These are phyloP conservation scores for Machimus atricapillus DNA, from an alignment of 2,888 invertebrate species.

Conservation along the genomic window DNA sequence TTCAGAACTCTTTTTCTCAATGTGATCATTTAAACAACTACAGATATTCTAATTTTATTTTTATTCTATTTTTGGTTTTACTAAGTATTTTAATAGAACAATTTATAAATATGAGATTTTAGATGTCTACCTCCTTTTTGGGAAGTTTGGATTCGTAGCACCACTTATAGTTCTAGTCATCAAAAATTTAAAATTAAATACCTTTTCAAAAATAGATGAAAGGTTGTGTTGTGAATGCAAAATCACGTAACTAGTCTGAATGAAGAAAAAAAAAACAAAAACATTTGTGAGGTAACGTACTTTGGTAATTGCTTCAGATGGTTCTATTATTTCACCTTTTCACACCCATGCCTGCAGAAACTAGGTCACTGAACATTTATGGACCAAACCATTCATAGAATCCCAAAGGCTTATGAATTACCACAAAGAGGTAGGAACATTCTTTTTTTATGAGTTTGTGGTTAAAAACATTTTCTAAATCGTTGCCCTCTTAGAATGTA, in stretches of 20 bases:
- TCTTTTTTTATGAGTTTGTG: not conserved
- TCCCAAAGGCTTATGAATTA: not conserved
- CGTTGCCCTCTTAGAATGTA: not conserved
- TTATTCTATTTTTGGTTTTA: not conserved
- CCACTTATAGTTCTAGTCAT: not conserved
- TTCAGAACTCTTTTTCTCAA: not conserved
- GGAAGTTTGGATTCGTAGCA: not conserved
- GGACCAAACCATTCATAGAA: not conserved
- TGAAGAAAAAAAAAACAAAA: too few species aligned
- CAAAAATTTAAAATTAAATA: not conserved
- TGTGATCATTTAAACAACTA: too few species aligned
- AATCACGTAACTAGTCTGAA: not conserved
- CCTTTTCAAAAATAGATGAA: not conserved
- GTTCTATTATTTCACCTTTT: not conserved
- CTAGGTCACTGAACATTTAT: not conserved
- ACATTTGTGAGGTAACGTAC: not conserved
- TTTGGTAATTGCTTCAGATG: not conserved
- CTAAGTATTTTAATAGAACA: not conserved
- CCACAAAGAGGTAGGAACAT: not conserved
- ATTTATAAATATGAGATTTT: too few species aligned
- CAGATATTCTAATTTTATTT: too few species aligned
- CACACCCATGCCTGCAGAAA: not conserved
- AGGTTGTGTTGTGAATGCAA: not conserved
- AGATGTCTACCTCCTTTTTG: not conserved
- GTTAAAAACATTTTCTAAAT: not conserved